Base-by-base conservation (phyloP, 1,140 invertebrate species). In the Conus ventricosus region DNA sequence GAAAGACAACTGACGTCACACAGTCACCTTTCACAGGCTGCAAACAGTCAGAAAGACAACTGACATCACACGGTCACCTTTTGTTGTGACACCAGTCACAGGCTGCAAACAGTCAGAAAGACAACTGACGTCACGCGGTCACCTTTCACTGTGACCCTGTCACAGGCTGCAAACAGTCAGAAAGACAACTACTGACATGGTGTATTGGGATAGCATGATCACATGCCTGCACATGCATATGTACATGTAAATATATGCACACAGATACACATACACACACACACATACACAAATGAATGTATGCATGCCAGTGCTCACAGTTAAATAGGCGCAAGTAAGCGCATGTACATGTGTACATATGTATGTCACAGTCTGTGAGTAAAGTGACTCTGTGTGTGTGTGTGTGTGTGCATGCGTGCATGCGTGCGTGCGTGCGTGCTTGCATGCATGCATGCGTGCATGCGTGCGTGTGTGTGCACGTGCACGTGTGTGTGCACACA, bases 1-100 rank as follows among this genome's bases (percentile, higher is more conserved):
- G 8, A n/a, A n/a, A n/a, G n/a, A 95, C 92, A 5, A 96, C 96
- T 39, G 96, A 96, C 75, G 89, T 92, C 2, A 94, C 95, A 85
- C 90, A 86, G 60, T 93, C 91, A 51, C 93, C 91, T 55, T 95
- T 92, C 10, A 96, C 96, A 54, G 92, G 89, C 95, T 96, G 92
- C 63, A 94, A 90, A 78, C 87, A 88, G 39, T 15, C 7, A 85
- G 8, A n/a, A n/a, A n/a, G n/a, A n/a, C n/a, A n/a, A n/a, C n/a
- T n/a, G n/a, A n/a, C n/a, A n/a, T n/a, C n/a, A n/a, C n/a, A n/a
- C n/a, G n/a, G 60, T 93, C 91, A 51, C 93, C 91, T 55, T 95
- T 88, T 8, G 94, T 89, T 25, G 95, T 75, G 57, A 96, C 95
- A n/a, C 93, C 88, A 54, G 91, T 92, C 10, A 96, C 96, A 54